A percentile compares a stretch with the other conserved stretches of the same genome.
Evolutionary conservation across 2,888 invertebrate species (phyloP).

Genomic region (Sinodicranocentrus sp.): DNA sequence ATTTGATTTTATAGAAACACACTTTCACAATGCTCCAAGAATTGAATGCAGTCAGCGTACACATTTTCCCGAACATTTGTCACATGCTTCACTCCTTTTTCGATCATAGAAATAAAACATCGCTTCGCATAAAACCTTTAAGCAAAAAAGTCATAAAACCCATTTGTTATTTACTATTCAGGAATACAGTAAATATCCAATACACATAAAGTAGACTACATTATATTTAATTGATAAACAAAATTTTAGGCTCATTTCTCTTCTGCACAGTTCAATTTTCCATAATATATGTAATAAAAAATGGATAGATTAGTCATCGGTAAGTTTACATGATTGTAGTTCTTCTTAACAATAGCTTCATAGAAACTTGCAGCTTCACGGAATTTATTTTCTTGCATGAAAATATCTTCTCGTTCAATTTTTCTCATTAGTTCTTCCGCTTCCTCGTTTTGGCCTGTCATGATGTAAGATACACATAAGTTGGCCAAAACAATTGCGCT

Average conservation of each 20-base stretch:
- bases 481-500: constrained; percentile 99
- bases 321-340: constrained; percentile 86
- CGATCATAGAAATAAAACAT: constrained; percentile 94
- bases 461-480: constrained; percentile 98
- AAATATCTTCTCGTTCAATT: constrained; percentile 98
- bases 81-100: constrained; percentile 93
- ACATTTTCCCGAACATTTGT: constrained; percentile 92
- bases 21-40: constrained; percentile 94
- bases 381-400: constrained; percentile 99
- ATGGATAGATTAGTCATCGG: too few species aligned
- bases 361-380: constrained; percentile 99
- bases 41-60: constrained; percentile 91
- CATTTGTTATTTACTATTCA: too few species aligned
- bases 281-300: too few species aligned
- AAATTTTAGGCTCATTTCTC: too few species aligned
- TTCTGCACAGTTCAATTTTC: constrained; percentile 98
- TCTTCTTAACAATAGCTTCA: constrained; percentile 97
- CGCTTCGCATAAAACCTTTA: constrained; percentile 95
- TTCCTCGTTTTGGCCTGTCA: constrained; percentile 99
- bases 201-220: too few species aligned
- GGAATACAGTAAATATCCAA: too few species aligned
- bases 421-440: constrained; percentile 99
- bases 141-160: too few species aligned
- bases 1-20: not conserved
- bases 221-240: too few species aligned